phyloP scores from a whole-genome alignment of 1,140 invertebrate species.

The Plodia interpunctella region DNA sequence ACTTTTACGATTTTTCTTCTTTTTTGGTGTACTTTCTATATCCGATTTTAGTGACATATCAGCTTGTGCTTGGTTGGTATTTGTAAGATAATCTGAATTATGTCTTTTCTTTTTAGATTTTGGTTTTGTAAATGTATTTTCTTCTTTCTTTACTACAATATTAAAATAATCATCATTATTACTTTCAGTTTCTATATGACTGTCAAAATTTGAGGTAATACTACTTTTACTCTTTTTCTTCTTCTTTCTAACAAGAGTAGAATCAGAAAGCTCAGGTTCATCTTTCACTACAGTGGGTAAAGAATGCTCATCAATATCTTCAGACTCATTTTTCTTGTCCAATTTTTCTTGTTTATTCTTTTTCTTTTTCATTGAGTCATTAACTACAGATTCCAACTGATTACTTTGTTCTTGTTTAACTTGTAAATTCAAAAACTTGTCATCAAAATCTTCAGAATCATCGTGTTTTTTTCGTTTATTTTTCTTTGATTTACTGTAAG shows the following conservation, averaged over 20 bases:
- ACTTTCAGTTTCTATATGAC: no score
- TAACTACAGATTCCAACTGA: no score
- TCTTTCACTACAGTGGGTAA: background rate
- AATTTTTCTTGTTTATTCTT: conserved; percentile 1
- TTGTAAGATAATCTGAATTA: background rate
- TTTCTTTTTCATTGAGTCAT: no score
- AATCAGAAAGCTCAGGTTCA: background rate
- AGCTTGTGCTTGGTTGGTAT: background rate
- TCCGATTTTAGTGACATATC: background rate
- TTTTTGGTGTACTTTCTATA: conserved; percentile 24
- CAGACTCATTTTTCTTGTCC: background rate
- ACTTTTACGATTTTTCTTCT: conserved; percentile 32
- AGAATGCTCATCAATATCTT: conserved; percentile 3
- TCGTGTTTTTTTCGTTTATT: conserved; percentile 17
- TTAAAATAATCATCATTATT: conserved; percentile 5
- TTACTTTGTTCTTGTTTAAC: background rate
- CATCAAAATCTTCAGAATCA: background rate
- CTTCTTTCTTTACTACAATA: conserved; percentile 11
- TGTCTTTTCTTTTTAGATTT: conserved; percentile 3
- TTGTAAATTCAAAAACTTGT: background rate
- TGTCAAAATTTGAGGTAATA: no score
- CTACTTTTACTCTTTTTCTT: no score
- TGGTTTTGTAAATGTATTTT: background rate
- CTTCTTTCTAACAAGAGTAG: no score
- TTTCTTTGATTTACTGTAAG: conserved; percentile 20